Conservation (phyloP, 1,140 invertebrate species). For the Drosophila oshimai region DNA sequence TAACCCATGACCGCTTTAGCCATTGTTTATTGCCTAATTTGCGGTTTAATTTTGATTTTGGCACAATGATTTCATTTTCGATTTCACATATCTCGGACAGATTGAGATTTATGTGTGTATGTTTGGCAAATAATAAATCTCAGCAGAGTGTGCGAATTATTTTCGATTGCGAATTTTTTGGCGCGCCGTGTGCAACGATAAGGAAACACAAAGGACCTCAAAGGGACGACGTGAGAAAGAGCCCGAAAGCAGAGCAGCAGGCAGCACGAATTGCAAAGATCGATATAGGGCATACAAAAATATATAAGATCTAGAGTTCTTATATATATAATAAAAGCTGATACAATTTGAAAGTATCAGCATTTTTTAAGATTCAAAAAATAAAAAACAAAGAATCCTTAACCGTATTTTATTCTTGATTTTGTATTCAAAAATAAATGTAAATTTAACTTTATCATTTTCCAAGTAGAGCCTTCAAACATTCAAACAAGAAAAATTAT, state of each 20-base stretch:
- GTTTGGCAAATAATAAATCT: constrained; percentile 63
- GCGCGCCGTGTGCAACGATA: constrained; percentile 43
- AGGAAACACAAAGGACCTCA: constrained; percentile 36
- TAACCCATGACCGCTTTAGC: constrained; percentile 76
- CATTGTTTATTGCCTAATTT: constrained; percentile 77
- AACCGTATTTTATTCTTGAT: no score
- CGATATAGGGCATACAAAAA: not conserved
- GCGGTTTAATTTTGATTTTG: constrained; percentile 69
- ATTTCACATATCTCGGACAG: constrained; percentile 55
- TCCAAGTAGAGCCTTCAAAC: no score
- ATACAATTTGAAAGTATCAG: no score
- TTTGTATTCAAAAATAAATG: no score
- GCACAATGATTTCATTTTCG: constrained; percentile 57
- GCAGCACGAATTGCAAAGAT: not conserved
- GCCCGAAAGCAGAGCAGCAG: not conserved
- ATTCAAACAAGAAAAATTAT: no score
- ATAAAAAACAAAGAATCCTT: no score
- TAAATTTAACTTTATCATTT: no score
- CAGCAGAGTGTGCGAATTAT: constrained; percentile 50
- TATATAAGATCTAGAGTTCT: no score
- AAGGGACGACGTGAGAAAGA: constrained; percentile 27
- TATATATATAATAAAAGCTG: no score
- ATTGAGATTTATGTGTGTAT: constrained; percentile 71
- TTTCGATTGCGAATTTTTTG: constrained; percentile 26
- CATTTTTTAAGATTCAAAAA: no score